Base-by-base conservation (phyloP, 2,113 vertebrate species). In the Dendropsophus ebraccatus region DNA sequence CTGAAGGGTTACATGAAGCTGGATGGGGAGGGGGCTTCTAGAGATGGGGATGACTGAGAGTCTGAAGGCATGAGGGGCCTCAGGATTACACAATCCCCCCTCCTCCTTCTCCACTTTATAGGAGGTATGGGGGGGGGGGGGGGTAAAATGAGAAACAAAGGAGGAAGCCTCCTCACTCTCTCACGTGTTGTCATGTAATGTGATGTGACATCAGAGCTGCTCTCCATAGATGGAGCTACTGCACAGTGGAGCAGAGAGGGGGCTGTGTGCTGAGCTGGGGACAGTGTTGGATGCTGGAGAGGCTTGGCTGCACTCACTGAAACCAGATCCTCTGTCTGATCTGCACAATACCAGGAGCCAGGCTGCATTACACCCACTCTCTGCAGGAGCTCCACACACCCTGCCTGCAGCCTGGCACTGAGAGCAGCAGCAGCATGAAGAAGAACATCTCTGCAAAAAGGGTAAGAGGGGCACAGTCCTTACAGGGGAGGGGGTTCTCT, bases 371-470 rank as follows among this genome's bases (percentile, higher is more conserved):
- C 54, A 72, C 87, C 12, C 83, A 77, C 86, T 84, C 83, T 70
- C 85, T 72, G 52, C 50, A 56, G 52, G 76, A 23, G 50, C 28
- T 6, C 19, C 30, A 9, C 50, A 45, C 23, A n/a, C 58, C 50
- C 74, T 83, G 62, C 79, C 75, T 4, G 50, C 82, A 21, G 17
- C 74, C 12, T 85, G 21, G 4, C 25, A 45, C 70, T 73, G 19
- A 73, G n/a, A n/a, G n/a, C 21, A 67, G 62, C 52, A 91, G 91
- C 80, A 92, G 16, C 88, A 97, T 97, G 97, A 97, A 96, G 95
- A 97, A 95, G 86, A 96, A 94, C 91, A 92, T 93, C 91, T 92
- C 94, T 77, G 88, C 92, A 13, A 95, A 96, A 89, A 89, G 96
- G 96, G 96, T 97, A 93, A 94, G 93, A 92, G 62, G 0, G 28